A percentile compares a stretch with the other conserved stretches of the same genome.
phyloP scores from a whole-genome alignment of 2,113 vertebrate species.

The Beaufortia kweichowensis region DNA sequence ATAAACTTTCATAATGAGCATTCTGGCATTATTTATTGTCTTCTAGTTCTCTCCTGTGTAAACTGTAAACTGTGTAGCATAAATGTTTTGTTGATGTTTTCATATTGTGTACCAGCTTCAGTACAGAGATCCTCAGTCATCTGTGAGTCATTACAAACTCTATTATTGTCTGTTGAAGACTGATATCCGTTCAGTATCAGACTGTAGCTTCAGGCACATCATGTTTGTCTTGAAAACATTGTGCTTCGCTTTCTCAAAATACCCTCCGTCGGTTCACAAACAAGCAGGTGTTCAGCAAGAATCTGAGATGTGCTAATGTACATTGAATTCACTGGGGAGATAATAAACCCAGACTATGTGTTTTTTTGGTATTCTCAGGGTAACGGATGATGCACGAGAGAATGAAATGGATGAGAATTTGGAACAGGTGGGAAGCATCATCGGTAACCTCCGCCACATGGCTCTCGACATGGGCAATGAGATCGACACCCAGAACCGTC shows the following conservation, averaged over 20 bases:
- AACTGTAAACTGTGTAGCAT: too few species aligned
- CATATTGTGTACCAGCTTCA: conserved; percentile 4
- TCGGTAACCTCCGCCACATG: conserved; percentile 99
- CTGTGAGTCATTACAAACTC: conserved; percentile 2
- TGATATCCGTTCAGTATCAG: conserved; percentile 3
- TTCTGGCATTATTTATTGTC: too few species aligned
- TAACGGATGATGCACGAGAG: conserved; percentile 97
- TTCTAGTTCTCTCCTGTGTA: too few species aligned
- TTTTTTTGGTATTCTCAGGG: conserved; percentile 72
- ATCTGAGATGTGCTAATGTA: neutral
- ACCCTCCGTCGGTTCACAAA: neutral
- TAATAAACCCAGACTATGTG: conserved; percentile 1
- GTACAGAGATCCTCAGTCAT: neutral
- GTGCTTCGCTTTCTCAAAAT: conserved; percentile 22
- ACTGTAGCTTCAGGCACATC: conserved; percentile 32
- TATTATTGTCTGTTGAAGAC: conserved; percentile 35
- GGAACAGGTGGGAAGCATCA: conserved; percentile 97
- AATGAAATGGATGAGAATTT: conserved; percentile 99
- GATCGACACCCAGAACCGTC: conserved; percentile 99
- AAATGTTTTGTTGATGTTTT: neutral
- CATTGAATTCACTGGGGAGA: neutral
- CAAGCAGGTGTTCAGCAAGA: neutral
- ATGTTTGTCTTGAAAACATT: conserved; percentile 5
- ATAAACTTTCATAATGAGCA: too few species aligned
- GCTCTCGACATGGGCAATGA: conserved; percentile 99